Conservation (phyloP, 2,888 invertebrate genomes). For the Rosalia funebris region DNA sequence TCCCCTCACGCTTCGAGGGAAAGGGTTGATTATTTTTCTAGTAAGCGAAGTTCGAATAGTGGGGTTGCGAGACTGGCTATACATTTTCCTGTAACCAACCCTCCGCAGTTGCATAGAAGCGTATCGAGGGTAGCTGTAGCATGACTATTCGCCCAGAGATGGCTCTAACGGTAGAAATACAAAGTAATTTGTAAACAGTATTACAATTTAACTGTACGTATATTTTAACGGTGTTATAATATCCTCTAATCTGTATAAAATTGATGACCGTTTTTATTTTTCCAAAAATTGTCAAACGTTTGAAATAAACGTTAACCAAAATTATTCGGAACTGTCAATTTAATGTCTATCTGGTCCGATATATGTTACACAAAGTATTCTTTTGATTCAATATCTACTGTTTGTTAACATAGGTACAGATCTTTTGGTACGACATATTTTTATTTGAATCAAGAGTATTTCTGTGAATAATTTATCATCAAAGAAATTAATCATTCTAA, state of each 20-base stretch:
- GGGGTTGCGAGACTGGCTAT: neutral
- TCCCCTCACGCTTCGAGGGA: conserved; percentile 2
- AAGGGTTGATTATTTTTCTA: conserved; percentile 11
- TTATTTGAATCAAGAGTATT: too few relatives aligned
- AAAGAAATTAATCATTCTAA: too few relatives aligned
- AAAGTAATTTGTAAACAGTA: conserved; percentile 4
- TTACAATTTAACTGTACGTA: neutral
- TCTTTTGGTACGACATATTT: too few relatives aligned
- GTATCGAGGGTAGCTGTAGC: neutral
- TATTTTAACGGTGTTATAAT: neutral
- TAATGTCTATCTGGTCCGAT: neutral
- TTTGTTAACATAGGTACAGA: too few relatives aligned
- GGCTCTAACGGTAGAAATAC: neutral
- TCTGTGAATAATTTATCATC: too few relatives aligned
- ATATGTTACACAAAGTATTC: too few relatives aligned
- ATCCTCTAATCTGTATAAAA: neutral
- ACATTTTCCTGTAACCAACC: neutral
- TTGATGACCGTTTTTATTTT: neutral
- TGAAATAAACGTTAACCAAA: neutral
- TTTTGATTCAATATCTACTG: too few relatives aligned
- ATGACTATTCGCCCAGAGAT: neutral
- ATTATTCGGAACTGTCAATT: neutral
- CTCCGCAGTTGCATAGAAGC: neutral
- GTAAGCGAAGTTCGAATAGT: neutral
- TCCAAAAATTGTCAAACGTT: neutral